These are phyloP conservation scores for Drosophila eugracilis DNA, from an alignment of 1,140 invertebrate genomes.

Conservation along the genomic window DNA sequence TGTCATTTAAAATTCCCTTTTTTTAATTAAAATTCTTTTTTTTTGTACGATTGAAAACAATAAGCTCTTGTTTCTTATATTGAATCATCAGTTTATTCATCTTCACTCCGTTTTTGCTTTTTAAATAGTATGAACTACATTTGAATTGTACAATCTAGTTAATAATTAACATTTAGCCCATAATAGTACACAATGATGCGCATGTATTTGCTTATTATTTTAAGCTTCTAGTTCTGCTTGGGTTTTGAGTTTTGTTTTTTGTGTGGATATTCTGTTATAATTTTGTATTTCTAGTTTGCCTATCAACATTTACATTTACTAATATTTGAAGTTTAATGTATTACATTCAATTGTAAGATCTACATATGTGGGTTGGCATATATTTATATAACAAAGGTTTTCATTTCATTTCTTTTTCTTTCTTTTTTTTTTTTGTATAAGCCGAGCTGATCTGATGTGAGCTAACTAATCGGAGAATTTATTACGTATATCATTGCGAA, in stretches of 20 bases:
- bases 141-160: conserved; percentile 81
- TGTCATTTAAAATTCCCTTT: background rate
- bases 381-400: conserved; percentile 51
- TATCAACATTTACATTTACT: conserved; percentile 80
- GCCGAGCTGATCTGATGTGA: conserved; percentile 29
- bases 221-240: conserved; percentile 21
- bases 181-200: conserved; percentile 78
- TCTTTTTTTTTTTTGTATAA: too few relatives aligned
- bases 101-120: conserved; percentile 68
- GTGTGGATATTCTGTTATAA: conserved; percentile 18
- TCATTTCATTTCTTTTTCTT: too few relatives aligned
- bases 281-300: conserved; percentile 55
- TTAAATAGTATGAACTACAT: conserved; percentile 83
- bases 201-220: conserved; percentile 43
- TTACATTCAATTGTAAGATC: conserved; percentile 69
- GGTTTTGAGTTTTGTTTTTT: conserved; percentile 30
- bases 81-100: conserved; percentile 57
- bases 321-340: conserved; percentile 64
- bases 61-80: conserved; percentile 45
- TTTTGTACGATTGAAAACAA: background rate
- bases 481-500: conserved; percentile 70
- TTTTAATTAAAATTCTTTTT: background rate
- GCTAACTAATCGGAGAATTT: conserved; percentile 58
- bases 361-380: conserved; percentile 22
- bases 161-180: conserved; percentile 82